These are phyloP conservation scores for Bothrops jararaca DNA, from an alignment of 2,113 vertebrate genomes.

Conservation along the genomic window DNA sequence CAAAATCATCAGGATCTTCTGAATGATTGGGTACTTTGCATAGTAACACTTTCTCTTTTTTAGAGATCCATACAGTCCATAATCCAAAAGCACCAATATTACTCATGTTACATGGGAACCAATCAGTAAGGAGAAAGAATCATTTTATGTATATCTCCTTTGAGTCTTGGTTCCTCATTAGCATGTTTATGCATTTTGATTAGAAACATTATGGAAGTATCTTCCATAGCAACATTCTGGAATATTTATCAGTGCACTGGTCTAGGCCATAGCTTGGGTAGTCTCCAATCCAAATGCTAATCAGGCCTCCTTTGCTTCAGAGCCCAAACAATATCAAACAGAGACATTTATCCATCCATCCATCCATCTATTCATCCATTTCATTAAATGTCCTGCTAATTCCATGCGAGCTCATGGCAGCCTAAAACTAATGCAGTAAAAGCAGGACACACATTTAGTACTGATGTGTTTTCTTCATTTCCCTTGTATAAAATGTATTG, in stretches of 20 bases:
- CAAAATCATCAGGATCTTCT: background rate
- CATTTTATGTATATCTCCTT: background rate
- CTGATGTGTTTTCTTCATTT: conserved; percentile 12
- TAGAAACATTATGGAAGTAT: background rate
- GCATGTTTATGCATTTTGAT: background rate
- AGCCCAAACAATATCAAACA: background rate
- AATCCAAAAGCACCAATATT: background rate
- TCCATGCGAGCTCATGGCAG: background rate
- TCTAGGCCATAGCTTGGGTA: background rate
- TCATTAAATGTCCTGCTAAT: background rate
- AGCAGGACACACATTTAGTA: conserved; percentile 11
- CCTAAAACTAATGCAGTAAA: background rate
- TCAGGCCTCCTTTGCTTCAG: background rate
- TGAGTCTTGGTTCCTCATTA: background rate
- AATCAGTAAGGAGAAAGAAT: background rate
- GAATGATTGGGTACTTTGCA: background rate
- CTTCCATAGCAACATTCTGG: background rate
- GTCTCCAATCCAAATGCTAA: background rate
- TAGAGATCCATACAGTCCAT: background rate
- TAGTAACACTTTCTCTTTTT: background rate
- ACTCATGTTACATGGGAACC: background rate
- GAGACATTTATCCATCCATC: background rate
- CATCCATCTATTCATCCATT: background rate
- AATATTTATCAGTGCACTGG: background rate
- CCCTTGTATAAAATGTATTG: conserved; percentile 17